phyloP scores from a whole-genome alignment of 2,888 invertebrate genomes.

The Alitta virens region DNA sequence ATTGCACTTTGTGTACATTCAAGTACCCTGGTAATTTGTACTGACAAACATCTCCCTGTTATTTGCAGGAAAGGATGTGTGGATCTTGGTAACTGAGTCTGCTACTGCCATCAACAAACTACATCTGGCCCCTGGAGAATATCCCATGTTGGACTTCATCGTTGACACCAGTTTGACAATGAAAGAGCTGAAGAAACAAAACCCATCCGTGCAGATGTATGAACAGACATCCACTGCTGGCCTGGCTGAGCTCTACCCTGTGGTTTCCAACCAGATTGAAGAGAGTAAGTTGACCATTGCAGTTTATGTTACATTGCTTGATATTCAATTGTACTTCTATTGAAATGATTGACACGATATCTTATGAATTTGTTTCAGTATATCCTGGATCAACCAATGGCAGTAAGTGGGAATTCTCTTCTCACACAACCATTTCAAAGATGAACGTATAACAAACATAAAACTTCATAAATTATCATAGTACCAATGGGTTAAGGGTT shows the following conservation, averaged over 20 bases:
- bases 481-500: neutral
- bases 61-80: neutral
- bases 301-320: too few relatives aligned
- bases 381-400: too few relatives aligned
- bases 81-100: neutral
- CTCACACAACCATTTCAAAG: neutral
- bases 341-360: too few relatives aligned
- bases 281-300: conserved; percentile 14
- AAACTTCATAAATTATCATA: neutral
- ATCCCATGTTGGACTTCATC: neutral
- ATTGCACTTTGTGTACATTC: neutral
- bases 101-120: neutral
- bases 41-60: neutral
- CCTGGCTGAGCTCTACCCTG: conserved; percentile 5
- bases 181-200: neutral
- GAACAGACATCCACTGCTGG: neutral
- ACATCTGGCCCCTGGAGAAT: neutral
- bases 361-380: too few relatives aligned
- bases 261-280: conserved; percentile 10
- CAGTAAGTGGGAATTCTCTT: neutral
- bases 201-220: neutral
- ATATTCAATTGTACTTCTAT: too few relatives aligned
- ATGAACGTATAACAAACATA: neutral
- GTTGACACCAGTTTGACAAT: neutral
- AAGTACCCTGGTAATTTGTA: neutral